These are phyloP conservation scores for Cheilosia urbana DNA, from an alignment of 2,888 invertebrate species.

Conservation along the genomic window DNA sequence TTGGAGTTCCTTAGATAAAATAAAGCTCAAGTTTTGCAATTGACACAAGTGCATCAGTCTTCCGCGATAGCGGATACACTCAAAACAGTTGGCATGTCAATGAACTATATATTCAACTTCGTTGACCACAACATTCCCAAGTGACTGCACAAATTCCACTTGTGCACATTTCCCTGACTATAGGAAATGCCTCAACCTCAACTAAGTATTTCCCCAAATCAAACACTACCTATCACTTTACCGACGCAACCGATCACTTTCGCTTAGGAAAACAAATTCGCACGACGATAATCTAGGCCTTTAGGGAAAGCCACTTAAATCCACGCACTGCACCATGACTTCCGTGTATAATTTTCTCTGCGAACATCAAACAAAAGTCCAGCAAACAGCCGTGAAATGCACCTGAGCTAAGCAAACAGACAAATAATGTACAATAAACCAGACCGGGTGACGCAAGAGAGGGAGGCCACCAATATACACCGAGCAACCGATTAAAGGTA, in stretches of 20 bases:
- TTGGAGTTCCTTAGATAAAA: too few relatives aligned
- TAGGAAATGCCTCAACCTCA: slow-evolving; percentile 4
- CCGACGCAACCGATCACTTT: background rate
- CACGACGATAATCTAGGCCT: background rate
- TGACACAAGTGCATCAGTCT: too few relatives aligned
- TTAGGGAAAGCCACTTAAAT: slow-evolving; percentile 20
- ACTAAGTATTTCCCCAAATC: slow-evolving; percentile 17
- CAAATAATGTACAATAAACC: slow-evolving; percentile 12
- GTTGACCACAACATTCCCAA: background rate
- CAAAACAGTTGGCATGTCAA: too few relatives aligned
- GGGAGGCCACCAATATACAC: slow-evolving; percentile 2
- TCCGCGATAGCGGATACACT: too few relatives aligned
- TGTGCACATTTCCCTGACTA: slow-evolving; percentile 1
- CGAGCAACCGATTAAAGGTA: slow-evolving; percentile 29
- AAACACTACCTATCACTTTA: slow-evolving; percentile 3
- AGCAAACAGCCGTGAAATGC: slow-evolving; percentile 50
- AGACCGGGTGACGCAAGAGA: slow-evolving; percentile 1
- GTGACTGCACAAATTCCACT: background rate
- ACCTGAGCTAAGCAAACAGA: slow-evolving; percentile 52
- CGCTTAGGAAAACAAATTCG: slow-evolving; percentile 8
- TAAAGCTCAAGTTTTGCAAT: too few relatives aligned
- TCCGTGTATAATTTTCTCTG: slow-evolving; percentile 35
- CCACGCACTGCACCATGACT: slow-evolving; percentile 47
- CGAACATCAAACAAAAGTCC: slow-evolving; percentile 32
- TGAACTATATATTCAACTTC: too few relatives aligned